Evolutionary conservation across 2,888 invertebrate genomes (phyloP).

Genomic region (Bellardia pandia): DNA sequence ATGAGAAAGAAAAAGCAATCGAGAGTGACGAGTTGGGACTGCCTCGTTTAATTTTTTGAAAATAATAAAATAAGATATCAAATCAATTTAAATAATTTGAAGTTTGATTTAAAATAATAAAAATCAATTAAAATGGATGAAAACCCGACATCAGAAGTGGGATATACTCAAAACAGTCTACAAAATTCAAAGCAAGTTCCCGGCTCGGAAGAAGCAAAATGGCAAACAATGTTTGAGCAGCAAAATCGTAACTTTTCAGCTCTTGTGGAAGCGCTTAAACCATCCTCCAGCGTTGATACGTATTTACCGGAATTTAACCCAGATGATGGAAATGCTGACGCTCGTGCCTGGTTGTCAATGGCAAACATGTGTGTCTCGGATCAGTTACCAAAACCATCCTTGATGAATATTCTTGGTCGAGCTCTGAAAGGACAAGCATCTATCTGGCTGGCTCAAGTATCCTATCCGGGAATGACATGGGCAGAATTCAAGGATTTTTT

Average conservation of each 20-base stretch:
- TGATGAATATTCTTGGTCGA: conserved; percentile 3
- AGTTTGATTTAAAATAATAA: not conserved
- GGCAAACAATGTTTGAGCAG: not conserved
- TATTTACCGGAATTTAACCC: conserved; percentile 14
- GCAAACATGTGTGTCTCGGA: conserved; percentile 3
- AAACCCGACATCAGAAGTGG: not conserved
- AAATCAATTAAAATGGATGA: not conserved
- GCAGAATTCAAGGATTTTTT: no score
- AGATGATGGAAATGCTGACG: no score
- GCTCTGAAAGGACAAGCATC: no score
- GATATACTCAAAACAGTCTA: not conserved
- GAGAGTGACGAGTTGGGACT: no score
- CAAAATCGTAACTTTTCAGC: not conserved
- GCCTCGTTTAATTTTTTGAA: no score
- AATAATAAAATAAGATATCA: not conserved
- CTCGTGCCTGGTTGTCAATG: not conserved
- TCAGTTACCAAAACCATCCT: not conserved
- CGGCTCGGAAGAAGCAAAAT: no score
- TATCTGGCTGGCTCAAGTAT: no score
- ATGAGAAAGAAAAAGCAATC: no score
- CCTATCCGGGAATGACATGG: no score
- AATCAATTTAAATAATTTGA: no score
- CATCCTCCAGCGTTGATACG: conserved; percentile 12
- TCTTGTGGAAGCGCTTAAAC: not conserved
- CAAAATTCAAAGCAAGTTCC: not conserved